These are phyloP conservation scores for Orthonevra nobilis DNA, from an alignment of 2,888 invertebrate genomes.

Conservation along the genomic window DNA sequence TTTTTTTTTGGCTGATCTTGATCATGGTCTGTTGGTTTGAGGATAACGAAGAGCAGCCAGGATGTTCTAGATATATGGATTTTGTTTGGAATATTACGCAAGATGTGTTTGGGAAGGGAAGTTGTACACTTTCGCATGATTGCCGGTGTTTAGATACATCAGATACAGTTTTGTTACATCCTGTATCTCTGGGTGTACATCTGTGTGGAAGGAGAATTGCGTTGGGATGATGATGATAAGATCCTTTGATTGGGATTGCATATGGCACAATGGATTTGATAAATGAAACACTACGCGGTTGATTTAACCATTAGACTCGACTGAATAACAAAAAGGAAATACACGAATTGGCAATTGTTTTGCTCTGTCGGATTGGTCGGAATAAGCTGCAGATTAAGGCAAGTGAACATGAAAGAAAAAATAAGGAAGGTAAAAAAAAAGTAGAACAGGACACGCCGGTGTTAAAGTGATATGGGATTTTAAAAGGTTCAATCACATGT, in stretches of 20 bases:
- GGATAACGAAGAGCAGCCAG: slow-evolving; percentile 43
- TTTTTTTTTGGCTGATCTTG: slow-evolving; percentile 43
- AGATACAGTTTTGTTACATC: slow-evolving; percentile 22
- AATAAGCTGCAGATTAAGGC: slow-evolving; percentile 49
- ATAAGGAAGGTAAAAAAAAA: too few relatives aligned
- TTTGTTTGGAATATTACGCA: slow-evolving; percentile 52
- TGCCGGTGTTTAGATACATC: slow-evolving; percentile 33
- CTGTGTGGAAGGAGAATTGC: slow-evolving; percentile 31
- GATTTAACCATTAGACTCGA: slow-evolving; percentile 64
- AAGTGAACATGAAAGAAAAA: slow-evolving; percentile 51
- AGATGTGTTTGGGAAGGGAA: slow-evolving; percentile 55
- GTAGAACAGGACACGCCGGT: too few relatives aligned
- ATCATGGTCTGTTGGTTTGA: slow-evolving; percentile 56
- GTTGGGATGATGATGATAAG: slow-evolving; percentile 28
- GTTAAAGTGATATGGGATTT: slow-evolving; percentile 67
- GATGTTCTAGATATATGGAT: slow-evolving; percentile 55
- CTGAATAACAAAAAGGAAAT: background rate
- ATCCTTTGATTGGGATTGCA: slow-evolving; percentile 49
- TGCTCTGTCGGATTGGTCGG: slow-evolving; percentile 27
- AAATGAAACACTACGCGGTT: slow-evolving; percentile 47
- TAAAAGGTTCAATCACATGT: slow-evolving; percentile 47
- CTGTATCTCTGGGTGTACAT: slow-evolving; percentile 35
- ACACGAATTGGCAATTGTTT: slow-evolving; percentile 17
- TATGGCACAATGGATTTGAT: slow-evolving; percentile 27
- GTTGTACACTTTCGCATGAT: slow-evolving; percentile 61